Base-by-base conservation (phyloP, 1,140 invertebrate species). In the Microplitis mediator region DNA sequence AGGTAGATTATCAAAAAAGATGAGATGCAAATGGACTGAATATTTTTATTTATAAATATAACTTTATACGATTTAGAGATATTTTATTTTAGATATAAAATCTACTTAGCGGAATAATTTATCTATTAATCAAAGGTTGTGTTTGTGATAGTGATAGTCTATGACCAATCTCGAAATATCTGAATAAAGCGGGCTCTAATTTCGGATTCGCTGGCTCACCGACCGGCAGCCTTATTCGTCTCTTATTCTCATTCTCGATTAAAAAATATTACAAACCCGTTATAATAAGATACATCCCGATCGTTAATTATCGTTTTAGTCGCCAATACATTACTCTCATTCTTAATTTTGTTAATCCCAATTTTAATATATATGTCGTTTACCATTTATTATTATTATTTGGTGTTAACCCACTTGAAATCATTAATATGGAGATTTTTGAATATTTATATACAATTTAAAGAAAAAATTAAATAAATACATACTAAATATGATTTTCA, bases 41-140 rank as follows among this genome's bases (percentile, higher is more conserved):
- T 77, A 11, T 67, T 67, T 67, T 34, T 67, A 54, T 50, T 64
- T 64, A n/a, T 23, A 14, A 16, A 6, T 56, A 56, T 64, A 5
- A 14, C 36, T 35, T 61, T 31, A 31, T 61, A 31, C 11, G 31
- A 9, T 61, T 61, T 61, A 56, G 52, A 45, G 39, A 11, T 45
- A 45, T 58, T 58, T 16, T 16, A 58, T 34, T 35, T 35, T 50
- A 4, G 62, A 69, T 72, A 78, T 75, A 71, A 76, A 78, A 74
- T 78, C 78, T 73, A 72, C 75, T 77, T 74, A 76, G 79, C 79
- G 75, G 83, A 78, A 84, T 84, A 84, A 84, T 84, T 82, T 79
- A 66, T 76, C 80, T 79, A 84, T 84, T 83, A 84, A 84, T 84
- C 79, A 80, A 73, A 23, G 67, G 72, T 78, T 75, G 80, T 75